These are phyloP conservation scores for Metacarcinus magister DNA, from an alignment of 2,888 invertebrate genomes.

Conservation along the genomic window DNA sequence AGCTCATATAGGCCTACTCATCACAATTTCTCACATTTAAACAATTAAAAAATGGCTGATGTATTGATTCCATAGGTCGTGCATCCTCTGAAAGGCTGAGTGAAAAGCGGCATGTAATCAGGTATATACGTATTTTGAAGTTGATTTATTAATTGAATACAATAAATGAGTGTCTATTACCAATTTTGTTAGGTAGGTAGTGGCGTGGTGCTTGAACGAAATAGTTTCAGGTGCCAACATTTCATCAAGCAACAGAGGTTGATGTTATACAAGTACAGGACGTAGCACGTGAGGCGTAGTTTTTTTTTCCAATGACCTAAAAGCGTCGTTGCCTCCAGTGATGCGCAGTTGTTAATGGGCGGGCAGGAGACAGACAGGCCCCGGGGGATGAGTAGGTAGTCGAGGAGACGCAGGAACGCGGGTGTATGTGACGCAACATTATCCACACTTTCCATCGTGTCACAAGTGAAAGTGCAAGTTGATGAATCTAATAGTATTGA, in stretches of 20 bases:
- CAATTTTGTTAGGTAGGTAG: no score
- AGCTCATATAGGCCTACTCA: neutral
- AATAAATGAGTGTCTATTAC: no score
- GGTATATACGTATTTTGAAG: no score
- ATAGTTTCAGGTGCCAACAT: no score
- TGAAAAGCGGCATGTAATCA: no score
- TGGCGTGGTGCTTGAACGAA: no score
- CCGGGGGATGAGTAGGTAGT: neutral
- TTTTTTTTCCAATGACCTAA: neutral
- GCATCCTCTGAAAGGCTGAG: no score
- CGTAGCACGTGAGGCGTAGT: neutral
- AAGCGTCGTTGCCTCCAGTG: neutral
- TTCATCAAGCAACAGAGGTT: neutral
- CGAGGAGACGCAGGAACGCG: neutral
- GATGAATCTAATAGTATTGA: neutral
- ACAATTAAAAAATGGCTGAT: no score
- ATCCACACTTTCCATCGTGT: neutral
- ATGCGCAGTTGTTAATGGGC: no score
- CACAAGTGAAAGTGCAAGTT: slow-evolving; percentile 9
- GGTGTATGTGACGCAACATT: neutral
- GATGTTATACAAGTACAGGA: neutral
- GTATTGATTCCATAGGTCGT: no score
- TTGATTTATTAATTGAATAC: no score
- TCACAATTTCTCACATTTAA: neutral
- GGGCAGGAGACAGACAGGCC: neutral